Conservation (phyloP, 2,113 vertebrate species). For the Heptranchias perlo region DNA sequence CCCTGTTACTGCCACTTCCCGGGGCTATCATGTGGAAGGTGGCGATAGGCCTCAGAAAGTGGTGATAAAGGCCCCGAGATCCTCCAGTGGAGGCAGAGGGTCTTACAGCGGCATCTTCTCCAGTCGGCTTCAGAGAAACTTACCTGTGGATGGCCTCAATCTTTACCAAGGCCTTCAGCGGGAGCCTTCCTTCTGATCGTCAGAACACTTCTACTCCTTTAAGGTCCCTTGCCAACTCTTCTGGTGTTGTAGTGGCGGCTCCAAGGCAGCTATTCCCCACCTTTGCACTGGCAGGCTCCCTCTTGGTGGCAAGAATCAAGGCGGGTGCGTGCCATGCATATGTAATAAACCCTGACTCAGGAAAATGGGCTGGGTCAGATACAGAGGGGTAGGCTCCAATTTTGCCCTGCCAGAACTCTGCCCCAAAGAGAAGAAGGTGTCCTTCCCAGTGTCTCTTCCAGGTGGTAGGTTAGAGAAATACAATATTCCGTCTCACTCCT, state of each 20-base stretch:
- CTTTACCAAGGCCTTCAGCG: not conserved
- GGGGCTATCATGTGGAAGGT: not conserved
- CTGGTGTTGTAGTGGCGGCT: not conserved
- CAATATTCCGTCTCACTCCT: too few species aligned
- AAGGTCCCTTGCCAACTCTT: not conserved
- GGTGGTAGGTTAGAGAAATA: not conserved
- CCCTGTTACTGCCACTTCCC: not conserved
- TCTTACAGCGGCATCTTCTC: not conserved
- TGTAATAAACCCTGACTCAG: not conserved
- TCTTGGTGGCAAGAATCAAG: not conserved
- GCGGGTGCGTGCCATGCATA: not conserved
- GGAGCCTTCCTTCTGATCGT: not conserved
- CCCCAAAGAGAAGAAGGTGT: not conserved
- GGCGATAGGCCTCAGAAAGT: not conserved
- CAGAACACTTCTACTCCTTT: not conserved
- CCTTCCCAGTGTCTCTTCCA: not conserved
- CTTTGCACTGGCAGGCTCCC: too few species aligned
- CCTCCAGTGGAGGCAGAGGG: not conserved
- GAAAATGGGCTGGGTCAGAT: not conserved
- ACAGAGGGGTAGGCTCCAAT: not conserved
- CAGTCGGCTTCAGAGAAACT: not conserved
- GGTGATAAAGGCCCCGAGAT: not conserved
- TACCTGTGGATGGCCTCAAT: not conserved
- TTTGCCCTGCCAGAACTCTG: not conserved
- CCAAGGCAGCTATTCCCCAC: not conserved